Conservation (phyloP, 2,888 invertebrate species). For the Drosophila austrosaltans region DNA sequence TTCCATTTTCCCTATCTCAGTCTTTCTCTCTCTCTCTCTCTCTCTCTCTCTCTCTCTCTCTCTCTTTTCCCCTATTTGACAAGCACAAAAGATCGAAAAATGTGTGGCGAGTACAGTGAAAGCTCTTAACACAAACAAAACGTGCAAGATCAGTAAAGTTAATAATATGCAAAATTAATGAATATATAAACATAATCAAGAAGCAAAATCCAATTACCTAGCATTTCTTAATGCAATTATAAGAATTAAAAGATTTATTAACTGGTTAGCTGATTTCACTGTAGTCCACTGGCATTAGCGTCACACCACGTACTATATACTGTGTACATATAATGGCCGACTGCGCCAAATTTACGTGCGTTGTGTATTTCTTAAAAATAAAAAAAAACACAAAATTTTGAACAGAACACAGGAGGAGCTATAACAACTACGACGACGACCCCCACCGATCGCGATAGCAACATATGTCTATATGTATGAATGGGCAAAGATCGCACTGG, state of each 20-base stretch:
- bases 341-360: conserved; percentile 71
- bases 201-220: background rate
- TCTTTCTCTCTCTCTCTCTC: conserved; percentile 7
- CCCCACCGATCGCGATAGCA: conserved; percentile 28
- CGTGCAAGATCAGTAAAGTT: conserved; percentile 5
- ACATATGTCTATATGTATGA: conserved; percentile 17
- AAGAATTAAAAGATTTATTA: background rate
- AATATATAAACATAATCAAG: background rate
- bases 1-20: conserved; percentile 4
- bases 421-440: conserved; percentile 34
- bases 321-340: conserved; percentile 56
- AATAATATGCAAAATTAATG: background rate
- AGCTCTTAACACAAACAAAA: conserved; percentile 3
- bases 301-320: conserved; percentile 45
- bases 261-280: conserved; percentile 42
- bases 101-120: conserved; percentile 32
- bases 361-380: conserved; percentile 73
- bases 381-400: conserved; percentile 60
- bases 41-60: conserved; percentile 20
- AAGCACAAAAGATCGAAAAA: conserved; percentile 32
- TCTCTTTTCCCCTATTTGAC: conserved; percentile 32
- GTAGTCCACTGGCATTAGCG: conserved; percentile 42
- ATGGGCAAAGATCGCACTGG: conserved; percentile 9
- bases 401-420: conserved; percentile 46
- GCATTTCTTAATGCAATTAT: background rate